Conservation (phyloP, 1,140 invertebrate genomes). For the Melitaea cinxia region DNA sequence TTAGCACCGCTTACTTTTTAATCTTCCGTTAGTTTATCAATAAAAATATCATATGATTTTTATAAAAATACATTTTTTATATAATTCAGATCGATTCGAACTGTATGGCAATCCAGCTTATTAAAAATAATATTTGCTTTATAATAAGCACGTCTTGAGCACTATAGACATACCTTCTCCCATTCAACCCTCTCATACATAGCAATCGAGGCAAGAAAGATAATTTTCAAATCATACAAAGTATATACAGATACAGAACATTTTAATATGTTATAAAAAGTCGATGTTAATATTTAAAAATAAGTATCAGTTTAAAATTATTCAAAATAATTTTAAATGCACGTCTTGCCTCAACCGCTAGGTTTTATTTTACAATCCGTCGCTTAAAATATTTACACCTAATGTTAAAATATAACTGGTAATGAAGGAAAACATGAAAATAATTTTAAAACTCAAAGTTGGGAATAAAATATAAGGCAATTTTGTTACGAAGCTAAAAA, state of each 20-base stretch:
- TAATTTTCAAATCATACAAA: slow-evolving; percentile 25
- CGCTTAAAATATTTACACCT: slow-evolving; percentile 59
- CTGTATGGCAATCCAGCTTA: slow-evolving; percentile 15
- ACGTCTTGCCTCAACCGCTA: slow-evolving; percentile 68
- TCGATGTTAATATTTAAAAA: background rate
- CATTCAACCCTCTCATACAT: slow-evolving; percentile 51
- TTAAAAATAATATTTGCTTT: slow-evolving; percentile 1
- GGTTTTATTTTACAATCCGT: slow-evolving; percentile 53
- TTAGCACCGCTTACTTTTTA: slow-evolving; percentile 43
- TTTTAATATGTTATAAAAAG: background rate
- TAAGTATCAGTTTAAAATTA: background rate
- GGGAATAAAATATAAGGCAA: slow-evolving; percentile 7
- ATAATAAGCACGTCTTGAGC: slow-evolving; percentile 31
- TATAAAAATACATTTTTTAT: slow-evolving; percentile 6
- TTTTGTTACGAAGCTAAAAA: slow-evolving; percentile 9
- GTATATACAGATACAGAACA: background rate
- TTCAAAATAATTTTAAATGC: slow-evolving; percentile 2
- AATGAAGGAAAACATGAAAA: background rate
- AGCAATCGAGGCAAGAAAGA: slow-evolving; percentile 68
- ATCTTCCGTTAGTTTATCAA: slow-evolving; percentile 13
- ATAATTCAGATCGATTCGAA: slow-evolving; percentile 14
- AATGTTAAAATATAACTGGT: slow-evolving; percentile 39
- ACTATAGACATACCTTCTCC: slow-evolving; percentile 27
- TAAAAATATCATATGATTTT: background rate
- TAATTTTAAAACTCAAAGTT: background rate